Base-by-base conservation (phyloP, 2,113 vertebrate genomes). In the Amphiprion percula region DNA sequence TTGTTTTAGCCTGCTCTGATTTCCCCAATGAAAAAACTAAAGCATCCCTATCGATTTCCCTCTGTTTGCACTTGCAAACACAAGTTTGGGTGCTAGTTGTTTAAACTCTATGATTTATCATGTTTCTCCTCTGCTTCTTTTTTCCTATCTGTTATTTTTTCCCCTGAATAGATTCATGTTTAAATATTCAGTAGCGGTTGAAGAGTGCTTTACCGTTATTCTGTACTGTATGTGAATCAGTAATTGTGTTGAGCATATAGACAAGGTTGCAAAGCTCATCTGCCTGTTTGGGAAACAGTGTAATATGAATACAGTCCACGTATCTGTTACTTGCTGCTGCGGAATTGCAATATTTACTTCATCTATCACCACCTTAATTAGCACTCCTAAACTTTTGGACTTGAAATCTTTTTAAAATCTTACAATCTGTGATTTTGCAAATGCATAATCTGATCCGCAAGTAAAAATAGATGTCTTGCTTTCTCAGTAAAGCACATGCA, bases 21-120 rank as follows among this genome's bases (percentile, higher is more conserved):
- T 82, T 82, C 60, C 75, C 66, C 14, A 10, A 49, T 44, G 65
- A 69, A 28, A 74, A 37, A 30, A 49, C 30, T 70, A 64, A 61
- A 72, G 23, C 56, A 17, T 56, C 53, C 60, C n/a, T 30, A 85
- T 55, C 0, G 60, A 68, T 85, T 73, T 44, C 56, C 33, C 50
- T 28, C 10, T 19, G 46, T 68, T 73, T 73, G 49, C 41, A 28
- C 16, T 17, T 1, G 4, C 63, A 33, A 5, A 23, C 55, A 68
- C 23, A n/a, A 12, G 55, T 41, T n/a, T 56, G 16, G 16, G 44
- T 52, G 26, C 9, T 28, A 28, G 19, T 52, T 52, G 16, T 63
- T 49, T 26, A 24, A 72, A 76, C 9, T 49, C 3, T 37, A 10
- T 37, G 33, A 37, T 37, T 37, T 10, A 37, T 37, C 21, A 2